These are phyloP conservation scores for Tipula confusa DNA, from an alignment of 2,888 invertebrate genomes.

Conservation along the genomic window DNA sequence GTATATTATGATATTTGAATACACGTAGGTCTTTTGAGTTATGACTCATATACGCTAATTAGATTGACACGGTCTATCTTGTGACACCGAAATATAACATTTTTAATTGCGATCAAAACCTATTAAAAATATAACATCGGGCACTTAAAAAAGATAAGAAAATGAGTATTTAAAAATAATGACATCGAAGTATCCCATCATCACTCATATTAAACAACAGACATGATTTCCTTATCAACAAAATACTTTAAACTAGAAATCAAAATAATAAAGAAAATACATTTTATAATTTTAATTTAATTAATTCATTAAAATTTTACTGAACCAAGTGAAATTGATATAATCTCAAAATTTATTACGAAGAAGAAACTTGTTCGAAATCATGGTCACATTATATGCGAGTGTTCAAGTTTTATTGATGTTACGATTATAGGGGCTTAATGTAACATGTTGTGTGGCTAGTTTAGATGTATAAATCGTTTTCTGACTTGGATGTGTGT, in stretches of 20 bases:
- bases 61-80: neutral
- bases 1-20: neutral
- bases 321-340: neutral
- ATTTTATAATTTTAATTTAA: neutral
- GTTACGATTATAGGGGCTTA: neutral
- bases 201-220: neutral
- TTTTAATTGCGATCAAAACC: neutral
- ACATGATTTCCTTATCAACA: neutral
- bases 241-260: neutral
- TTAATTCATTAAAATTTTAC: neutral
- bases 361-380: neutral
- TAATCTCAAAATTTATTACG: neutral
- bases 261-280: neutral
- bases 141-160: neutral
- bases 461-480: too few species aligned
- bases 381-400: neutral
- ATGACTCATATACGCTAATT: neutral
- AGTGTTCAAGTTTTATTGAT: neutral
- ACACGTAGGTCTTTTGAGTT: neutral
- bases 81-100: neutral
- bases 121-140: neutral
- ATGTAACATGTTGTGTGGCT: neutral
- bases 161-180: neutral
- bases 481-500: too few species aligned
- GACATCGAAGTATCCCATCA: neutral